Conservation (phyloP, 2,113 vertebrate species). For the Zosterops pallidus region DNA sequence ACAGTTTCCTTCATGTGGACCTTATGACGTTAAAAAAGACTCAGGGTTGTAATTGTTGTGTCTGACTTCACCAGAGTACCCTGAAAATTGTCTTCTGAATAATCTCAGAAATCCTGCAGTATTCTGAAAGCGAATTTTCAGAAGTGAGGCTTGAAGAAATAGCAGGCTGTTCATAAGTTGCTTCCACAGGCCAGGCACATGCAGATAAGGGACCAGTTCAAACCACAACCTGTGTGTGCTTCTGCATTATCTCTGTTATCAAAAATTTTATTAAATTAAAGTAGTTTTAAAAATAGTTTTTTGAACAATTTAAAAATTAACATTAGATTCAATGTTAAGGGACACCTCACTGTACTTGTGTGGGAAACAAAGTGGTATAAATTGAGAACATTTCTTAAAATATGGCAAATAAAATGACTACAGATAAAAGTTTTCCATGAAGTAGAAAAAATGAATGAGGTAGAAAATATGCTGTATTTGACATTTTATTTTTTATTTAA, state of each 20-base stretch:
- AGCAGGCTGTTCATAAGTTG: background rate
- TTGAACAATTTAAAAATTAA: background rate
- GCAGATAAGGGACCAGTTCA: background rate
- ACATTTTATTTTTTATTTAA: background rate
- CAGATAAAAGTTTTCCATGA: background rate
- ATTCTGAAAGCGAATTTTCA: background rate
- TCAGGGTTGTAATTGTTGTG: background rate
- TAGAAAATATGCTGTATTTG: background rate
- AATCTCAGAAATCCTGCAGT: background rate
- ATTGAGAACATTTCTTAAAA: background rate
- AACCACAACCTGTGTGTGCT: background rate
- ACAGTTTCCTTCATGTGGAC: background rate
- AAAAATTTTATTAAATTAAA: background rate
- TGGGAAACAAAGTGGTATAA: background rate
- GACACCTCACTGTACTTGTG: background rate
- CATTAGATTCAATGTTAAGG: background rate
- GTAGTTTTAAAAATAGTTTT: accelerated
- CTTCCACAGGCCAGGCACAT: background rate
- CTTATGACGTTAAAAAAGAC: background rate
- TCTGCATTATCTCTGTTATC: background rate
- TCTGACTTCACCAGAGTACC: background rate
- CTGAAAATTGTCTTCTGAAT: background rate
- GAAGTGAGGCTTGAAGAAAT: background rate
- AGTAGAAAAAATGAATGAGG: background rate
- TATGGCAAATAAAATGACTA: background rate